Percentiles rank a stretch among this genome's conserved stretches.
phyloP scores from a whole-genome alignment of 2,888 invertebrate genomes.

The Leptinotarsa haldemani region DNA sequence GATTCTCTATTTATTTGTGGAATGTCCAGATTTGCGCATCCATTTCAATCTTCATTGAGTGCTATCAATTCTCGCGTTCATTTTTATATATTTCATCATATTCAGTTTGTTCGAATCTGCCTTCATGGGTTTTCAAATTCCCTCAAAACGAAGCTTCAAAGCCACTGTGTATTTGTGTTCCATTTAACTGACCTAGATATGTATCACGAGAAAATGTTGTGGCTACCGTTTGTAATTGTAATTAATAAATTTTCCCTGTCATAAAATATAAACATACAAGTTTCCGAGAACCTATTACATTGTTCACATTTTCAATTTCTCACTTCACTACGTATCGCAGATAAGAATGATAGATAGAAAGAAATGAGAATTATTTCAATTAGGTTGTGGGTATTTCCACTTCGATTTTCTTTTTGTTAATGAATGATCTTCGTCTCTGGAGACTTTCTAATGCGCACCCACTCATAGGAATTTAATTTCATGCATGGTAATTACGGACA shows the following conservation, averaged over 20 bases:
- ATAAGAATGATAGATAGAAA: not conserved
- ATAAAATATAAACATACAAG: not conserved
- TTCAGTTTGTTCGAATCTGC: no score
- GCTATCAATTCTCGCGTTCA: no score
- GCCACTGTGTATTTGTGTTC: not conserved
- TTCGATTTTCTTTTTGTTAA: constrained; percentile 7
- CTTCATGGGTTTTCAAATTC: no score
- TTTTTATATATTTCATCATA: no score
- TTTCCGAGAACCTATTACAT: not conserved
- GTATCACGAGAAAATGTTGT: constrained; percentile 1
- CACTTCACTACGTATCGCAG: not conserved
- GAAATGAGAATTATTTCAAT: not conserved
- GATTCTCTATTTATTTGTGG: no score
- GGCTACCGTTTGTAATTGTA: not conserved
- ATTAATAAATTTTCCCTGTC: constrained; percentile 9
- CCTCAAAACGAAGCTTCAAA: not conserved
- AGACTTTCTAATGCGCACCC: constrained; percentile 36
- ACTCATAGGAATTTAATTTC: constrained; percentile 27
- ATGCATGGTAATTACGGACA: constrained; percentile 30
- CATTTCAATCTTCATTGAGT: no score
- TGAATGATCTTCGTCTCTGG: constrained; percentile 22
- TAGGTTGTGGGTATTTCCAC: not conserved
- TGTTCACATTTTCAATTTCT: not conserved
- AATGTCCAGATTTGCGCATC: no score
- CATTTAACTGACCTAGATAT: constrained; percentile 16